Evolutionary conservation across 2,113 vertebrate species (phyloP), one percentile per base, ranked within the genome.

Genomic region (Rhinogobius similis): DNA sequence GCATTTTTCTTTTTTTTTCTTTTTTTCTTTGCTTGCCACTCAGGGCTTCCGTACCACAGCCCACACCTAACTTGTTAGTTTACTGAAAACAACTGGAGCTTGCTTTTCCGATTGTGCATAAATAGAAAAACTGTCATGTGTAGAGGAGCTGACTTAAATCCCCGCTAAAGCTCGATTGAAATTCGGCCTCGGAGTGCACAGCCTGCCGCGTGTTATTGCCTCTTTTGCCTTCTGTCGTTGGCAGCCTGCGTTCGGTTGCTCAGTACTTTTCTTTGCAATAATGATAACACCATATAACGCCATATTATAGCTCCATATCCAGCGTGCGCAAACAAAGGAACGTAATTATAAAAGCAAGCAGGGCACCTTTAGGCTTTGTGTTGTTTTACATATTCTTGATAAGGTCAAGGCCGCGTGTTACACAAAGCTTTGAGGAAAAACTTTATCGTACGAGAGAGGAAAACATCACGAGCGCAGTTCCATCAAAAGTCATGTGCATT

Each of bases 131-230:
- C 55, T 27, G 76, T 82, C 81, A 79, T 70, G 82, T 76, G 81
- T 62, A 36, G 73, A 81, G 72, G 73, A 82, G 44, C 12, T 69
- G 70, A 68, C 81, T n/a, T 88, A 83, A 87, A 88, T 89, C 87
- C 46, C 46, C 82, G 84, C 78, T 77, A 84, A 85, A 85, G 80
- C 81, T 89, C 78, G 76, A 86, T 81, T 87, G 83, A 88, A 83
- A 87, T 82, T 76, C 78, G 64, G 75, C 76, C 65, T 87, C 66
- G 69, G 81, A 82, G 79, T 77, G 72, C 38, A 9, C 86, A 83
- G 81, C 53, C 82, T 81, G 85, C 52, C 72, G 85, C 65, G 38
- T 70, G 76, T 82, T 85, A 87, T 88, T 87, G 80, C 80, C 70
- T 85, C 32, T 85, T 82, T 79, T 78, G 76, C 76, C 78, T 82